These are phyloP conservation scores for Rhysida immarginata DNA, from an alignment of 1,140 invertebrate genomes.

Conservation along the genomic window DNA sequence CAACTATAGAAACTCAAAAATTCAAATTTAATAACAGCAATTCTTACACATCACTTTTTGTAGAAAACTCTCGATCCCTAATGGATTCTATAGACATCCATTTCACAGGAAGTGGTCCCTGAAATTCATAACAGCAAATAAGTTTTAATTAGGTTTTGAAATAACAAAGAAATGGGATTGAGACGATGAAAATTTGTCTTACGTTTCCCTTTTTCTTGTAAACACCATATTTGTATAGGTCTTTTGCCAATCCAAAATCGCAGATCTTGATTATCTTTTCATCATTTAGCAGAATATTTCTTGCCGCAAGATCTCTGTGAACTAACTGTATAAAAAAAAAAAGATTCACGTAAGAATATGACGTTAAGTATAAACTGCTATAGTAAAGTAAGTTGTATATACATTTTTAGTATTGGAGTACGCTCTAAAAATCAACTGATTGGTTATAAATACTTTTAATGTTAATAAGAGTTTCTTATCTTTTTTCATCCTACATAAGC, in stretches of 20 bases:
- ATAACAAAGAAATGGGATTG: neutral
- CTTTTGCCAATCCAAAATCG: constrained; percentile 39
- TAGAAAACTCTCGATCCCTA: constrained; percentile 28
- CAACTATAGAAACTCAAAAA: too few species aligned
- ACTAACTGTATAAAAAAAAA: constrained; percentile 22
- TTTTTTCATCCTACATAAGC: too few species aligned
- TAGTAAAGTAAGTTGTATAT: too few species aligned
- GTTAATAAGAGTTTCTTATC: too few species aligned
- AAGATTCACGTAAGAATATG: too few species aligned
- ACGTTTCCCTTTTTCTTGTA: constrained; percentile 26
- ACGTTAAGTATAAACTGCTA: too few species aligned
- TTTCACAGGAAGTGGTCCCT: constrained; percentile 27
- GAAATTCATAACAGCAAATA: neutral
- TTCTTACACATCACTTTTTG: constrained; percentile 29
- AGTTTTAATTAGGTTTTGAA: neutral
- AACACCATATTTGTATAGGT: constrained; percentile 32
- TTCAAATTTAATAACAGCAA: neutral
- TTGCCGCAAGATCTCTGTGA: constrained; percentile 38
- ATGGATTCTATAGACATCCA: constrained; percentile 37
- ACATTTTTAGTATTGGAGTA: too few species aligned
- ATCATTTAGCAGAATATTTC: constrained; percentile 37
- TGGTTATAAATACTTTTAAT: too few species aligned
- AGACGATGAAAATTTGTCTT: neutral
- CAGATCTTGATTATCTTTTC: constrained; percentile 34
- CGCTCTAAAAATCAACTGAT: too few species aligned